These are phyloP conservation scores for Poeciliopsis occidentalis DNA, from an alignment of 2,113 vertebrate genomes.

Conservation along the genomic window DNA sequence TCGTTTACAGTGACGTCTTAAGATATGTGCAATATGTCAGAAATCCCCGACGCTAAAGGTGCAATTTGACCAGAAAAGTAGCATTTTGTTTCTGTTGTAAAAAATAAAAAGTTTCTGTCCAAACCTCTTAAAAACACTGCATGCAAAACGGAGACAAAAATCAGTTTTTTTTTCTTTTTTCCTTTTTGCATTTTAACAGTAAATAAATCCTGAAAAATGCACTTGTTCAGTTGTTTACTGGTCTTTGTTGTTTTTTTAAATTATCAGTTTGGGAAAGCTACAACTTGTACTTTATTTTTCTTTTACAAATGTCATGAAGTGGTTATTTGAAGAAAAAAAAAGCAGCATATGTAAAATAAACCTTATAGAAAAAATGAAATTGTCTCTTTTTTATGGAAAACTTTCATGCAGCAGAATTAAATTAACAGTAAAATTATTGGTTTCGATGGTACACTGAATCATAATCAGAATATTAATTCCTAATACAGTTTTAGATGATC, in stretches of 20 bases:
- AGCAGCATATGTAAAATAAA: slow-evolving; percentile 81
- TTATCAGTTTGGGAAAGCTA: slow-evolving; percentile 67
- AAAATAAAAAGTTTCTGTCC: slow-evolving; percentile 16
- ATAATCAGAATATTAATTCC: slow-evolving; percentile 23
- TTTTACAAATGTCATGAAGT: slow-evolving; percentile 69
- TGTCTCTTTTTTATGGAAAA: background rate
- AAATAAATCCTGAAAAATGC: slow-evolving; percentile 13
- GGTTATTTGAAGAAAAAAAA: slow-evolving; percentile 51
- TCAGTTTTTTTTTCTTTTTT: slow-evolving; percentile 7
- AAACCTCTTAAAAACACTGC: slow-evolving; percentile 51
- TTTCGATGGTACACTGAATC: slow-evolving; percentile 35
- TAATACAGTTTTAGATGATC: slow-evolving; percentile 11
- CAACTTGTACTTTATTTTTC: slow-evolving; percentile 65
- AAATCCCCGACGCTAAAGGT: slow-evolving; percentile 40
- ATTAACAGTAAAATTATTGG: slow-evolving; percentile 5
- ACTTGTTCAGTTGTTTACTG: slow-evolving; percentile 22
- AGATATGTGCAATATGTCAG: slow-evolving; percentile 66
- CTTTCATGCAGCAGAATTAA: background rate
- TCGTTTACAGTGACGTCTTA: slow-evolving; percentile 27
- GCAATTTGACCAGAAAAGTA: slow-evolving; percentile 60
- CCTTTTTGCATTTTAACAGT: slow-evolving; percentile 28
- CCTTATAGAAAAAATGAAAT: slow-evolving; percentile 70
- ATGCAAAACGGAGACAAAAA: slow-evolving; percentile 59
- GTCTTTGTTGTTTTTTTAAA: slow-evolving; percentile 27
- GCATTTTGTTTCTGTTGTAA: slow-evolving; percentile 50